Conservation (phyloP, 2,888 invertebrate genomes). For the Gymnoscelis rufifasciata region DNA sequence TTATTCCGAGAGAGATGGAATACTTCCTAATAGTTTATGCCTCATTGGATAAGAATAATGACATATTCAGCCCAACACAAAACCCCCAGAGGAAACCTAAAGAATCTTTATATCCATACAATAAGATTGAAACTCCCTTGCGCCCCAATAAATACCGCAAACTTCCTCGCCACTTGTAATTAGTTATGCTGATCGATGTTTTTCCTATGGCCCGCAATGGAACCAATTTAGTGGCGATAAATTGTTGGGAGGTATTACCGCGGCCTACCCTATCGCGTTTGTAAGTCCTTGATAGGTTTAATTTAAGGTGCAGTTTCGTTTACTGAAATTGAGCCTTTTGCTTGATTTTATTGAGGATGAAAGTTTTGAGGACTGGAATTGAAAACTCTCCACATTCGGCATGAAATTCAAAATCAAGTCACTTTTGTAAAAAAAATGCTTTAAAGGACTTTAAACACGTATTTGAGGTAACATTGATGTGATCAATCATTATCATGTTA, state of each 20-base stretch:
- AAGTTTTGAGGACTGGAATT: too few species aligned
- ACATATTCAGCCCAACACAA: background rate
- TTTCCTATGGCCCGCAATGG: conserved; percentile 27
- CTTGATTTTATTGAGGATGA: background rate
- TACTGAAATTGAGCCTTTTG: background rate
- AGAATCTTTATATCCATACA: too few species aligned
- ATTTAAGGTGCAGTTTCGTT: conserved; percentile 1
- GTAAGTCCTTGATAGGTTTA: background rate
- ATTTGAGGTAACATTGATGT: too few species aligned
- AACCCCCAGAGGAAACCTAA: too few species aligned
- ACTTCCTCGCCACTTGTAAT: conserved; percentile 14
- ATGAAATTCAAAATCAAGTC: too few species aligned
- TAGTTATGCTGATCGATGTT: conserved; percentile 34
- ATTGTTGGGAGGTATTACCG: conserved; percentile 26
- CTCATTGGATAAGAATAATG: conserved; percentile 1
- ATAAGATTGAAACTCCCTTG: background rate
- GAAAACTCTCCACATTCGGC: too few species aligned
- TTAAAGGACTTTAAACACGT: too few species aligned
- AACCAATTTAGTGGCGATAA: conserved; percentile 39
- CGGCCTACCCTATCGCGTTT: background rate
- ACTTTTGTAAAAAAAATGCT: background rate
- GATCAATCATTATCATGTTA: too few species aligned
- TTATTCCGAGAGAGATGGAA: too few species aligned
- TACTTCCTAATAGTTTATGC: background rate
- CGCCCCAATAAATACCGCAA: conserved; percentile 1